These are phyloP conservation scores for Idaea straminata DNA, from an alignment of 2,888 invertebrate genomes.

Conservation along the genomic window DNA sequence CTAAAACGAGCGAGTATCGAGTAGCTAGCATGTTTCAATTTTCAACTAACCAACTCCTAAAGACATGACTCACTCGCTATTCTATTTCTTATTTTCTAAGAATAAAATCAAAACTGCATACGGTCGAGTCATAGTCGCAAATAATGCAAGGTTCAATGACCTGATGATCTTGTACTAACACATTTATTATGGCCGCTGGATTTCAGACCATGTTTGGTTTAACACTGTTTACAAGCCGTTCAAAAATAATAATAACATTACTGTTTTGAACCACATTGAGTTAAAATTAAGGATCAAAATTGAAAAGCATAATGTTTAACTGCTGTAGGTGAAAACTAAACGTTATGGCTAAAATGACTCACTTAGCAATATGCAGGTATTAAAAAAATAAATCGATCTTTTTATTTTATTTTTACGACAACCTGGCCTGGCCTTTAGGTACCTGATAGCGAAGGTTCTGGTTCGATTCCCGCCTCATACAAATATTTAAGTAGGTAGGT, in stretches of 20 bases:
- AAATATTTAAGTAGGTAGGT: no score
- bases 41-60: constrained; percentile 47
- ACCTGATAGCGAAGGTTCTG: no score
- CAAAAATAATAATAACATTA: constrained; percentile 1
- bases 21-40: not conserved
- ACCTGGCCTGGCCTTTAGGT: not conserved
- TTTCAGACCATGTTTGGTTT: constrained; percentile 27
- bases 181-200: constrained; percentile 29
- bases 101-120: constrained; percentile 75
- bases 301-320: not conserved
- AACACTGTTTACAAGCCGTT: constrained; percentile 15
- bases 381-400: not conserved
- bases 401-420: not conserved
- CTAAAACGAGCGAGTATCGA: no score
- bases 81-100: constrained; percentile 76
- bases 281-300: not conserved
- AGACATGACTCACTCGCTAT: constrained; percentile 59
- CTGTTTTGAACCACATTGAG: constrained; percentile 7
- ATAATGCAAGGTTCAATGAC: constrained; percentile 59
- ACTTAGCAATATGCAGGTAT: not conserved
- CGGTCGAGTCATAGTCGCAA: constrained; percentile 61
- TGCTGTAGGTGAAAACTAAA: not conserved
- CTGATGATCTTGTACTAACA: constrained; percentile 52
- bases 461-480: no score
- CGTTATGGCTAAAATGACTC: not conserved